phyloP scores from a whole-genome alignment of 2,888 invertebrate species.

The Nematopogon swammerdamellus region DNA sequence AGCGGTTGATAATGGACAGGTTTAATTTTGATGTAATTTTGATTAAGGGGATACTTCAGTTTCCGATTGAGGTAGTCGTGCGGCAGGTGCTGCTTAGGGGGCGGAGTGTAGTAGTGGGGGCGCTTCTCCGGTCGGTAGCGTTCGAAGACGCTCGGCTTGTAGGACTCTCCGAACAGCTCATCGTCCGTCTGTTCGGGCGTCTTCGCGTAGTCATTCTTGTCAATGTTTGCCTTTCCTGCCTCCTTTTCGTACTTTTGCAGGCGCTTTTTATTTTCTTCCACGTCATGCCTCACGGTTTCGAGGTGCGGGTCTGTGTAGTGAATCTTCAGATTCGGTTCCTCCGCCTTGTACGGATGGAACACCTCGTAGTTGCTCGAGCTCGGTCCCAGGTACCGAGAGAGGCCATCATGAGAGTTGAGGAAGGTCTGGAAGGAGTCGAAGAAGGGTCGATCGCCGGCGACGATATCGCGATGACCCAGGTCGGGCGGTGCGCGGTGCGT shows the following conservation, averaged over 20 bases:
- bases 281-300: slow-evolving; percentile 30
- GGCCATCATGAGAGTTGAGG: slow-evolving; percentile 19
- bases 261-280: slow-evolving; percentile 27
- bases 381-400: slow-evolving; percentile 20
- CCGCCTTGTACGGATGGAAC: slow-evolving; percentile 41
- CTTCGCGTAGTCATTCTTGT: slow-evolving; percentile 36
- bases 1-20: slow-evolving; percentile 41
- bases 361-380: slow-evolving; percentile 32
- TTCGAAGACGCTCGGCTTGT: slow-evolving; percentile 33
- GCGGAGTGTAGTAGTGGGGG: slow-evolving; percentile 34
- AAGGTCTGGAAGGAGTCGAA: slow-evolving; percentile 29
- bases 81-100: slow-evolving; percentile 19
- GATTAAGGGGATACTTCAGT: slow-evolving; percentile 42
- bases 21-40: slow-evolving; percentile 36
- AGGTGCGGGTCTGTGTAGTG: slow-evolving; percentile 37
- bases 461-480: slow-evolving; percentile 32
- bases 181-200: slow-evolving; percentile 30
- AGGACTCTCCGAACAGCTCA: slow-evolving; percentile 32
- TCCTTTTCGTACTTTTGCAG: slow-evolving; percentile 34
- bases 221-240: slow-evolving; percentile 29
- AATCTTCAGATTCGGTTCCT: slow-evolving; percentile 31
- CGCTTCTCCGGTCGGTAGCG: slow-evolving; percentile 33
- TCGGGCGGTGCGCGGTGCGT: slow-evolving; percentile 25
- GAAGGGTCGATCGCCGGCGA: slow-evolving; percentile 20
- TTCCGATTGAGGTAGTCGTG: slow-evolving; percentile 33